Base-by-base conservation (phyloP, 2,888 invertebrate genomes). In the Aphrophora alni region DNA sequence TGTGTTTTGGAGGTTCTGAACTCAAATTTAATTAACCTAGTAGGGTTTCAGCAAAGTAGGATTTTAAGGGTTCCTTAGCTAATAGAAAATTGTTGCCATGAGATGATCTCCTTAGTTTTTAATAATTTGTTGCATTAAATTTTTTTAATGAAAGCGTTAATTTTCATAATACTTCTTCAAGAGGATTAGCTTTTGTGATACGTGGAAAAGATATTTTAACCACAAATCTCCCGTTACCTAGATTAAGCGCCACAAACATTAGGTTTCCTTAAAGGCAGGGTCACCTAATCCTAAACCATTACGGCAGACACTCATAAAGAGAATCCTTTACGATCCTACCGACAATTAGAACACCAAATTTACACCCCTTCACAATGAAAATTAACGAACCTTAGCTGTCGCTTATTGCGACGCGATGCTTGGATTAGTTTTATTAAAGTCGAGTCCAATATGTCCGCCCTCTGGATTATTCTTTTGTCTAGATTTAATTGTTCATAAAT, bases 301-400 rank as follows among this genome's bases (percentile, higher is more conserved):
- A 33, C 33, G 33, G 3, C 59, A 59, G 59, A 59, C 21, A n/a
- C 21, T 59, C n/a, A 14, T 59, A 59, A 59, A 59, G 21, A 59
- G 21, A 59, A 59, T 21, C 59, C 59, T 59, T 59, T 59, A 59
- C 59, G 59, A 59, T 21, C 7, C 21, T 21, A 59, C 59, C 59
- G 59, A 59, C 59, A 59, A 59, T 59, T 59, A 59, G 59, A 59
- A 10, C 59, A 8, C 59, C 59, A 59, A 59, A 59, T 59, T 59
- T 59, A 59, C 59, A 59, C 59, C 59, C 59, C 21, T 59, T 59
- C 59, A 59, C 59, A 59, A 59, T 59, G 59, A 59, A 59, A 59
- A 59, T 59, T 59, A 59, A 59, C 59, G 59, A 59, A 59, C 21
- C 59, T 21, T 59, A 14, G 59, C 21, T 21, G 59, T 21, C 59